These are phyloP conservation scores for Telmatochromis sp. DNA, from an alignment of 2,113 vertebrate genomes.

Conservation along the genomic window DNA sequence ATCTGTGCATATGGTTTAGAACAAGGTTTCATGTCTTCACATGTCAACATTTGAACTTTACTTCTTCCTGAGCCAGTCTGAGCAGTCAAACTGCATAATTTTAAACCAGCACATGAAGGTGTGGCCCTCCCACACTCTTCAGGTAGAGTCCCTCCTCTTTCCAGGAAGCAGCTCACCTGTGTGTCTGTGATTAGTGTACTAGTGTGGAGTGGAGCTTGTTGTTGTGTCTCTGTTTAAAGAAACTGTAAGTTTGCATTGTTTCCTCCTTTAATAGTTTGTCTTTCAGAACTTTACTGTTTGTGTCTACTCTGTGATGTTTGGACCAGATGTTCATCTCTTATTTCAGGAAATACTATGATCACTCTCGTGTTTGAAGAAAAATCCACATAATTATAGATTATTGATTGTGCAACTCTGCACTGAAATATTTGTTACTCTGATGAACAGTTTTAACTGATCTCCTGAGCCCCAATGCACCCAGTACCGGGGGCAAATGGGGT, in stretches of 20 bases:
- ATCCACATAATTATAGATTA: not conserved
- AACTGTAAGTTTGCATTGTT: not conserved
- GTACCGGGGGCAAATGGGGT: fast-evolving
- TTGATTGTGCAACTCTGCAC: not conserved
- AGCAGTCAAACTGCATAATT: not conserved
- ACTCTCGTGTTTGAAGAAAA: not conserved
- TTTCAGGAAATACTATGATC: not conserved
- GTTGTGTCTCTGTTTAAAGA: not conserved
- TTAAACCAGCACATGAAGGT: not conserved
- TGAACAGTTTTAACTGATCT: not conserved
- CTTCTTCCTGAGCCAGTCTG: not conserved
- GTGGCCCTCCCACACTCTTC: not conserved
- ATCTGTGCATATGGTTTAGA: not conserved
- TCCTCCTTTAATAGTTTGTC: not conserved
- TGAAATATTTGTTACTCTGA: not conserved
- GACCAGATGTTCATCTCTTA: not conserved
- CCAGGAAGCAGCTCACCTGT: too few species aligned
- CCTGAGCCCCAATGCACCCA: not conserved
- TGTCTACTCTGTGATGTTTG: not conserved
- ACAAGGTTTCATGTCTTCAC: not conserved
- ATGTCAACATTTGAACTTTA: not conserved
- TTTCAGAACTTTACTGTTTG: not conserved
- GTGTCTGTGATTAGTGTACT: not conserved
- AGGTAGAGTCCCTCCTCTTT: too few species aligned
- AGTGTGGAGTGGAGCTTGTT: not conserved